Evolutionary conservation across 2,888 invertebrate species (phyloP).

Genomic region (Ophion ventricosus): DNA sequence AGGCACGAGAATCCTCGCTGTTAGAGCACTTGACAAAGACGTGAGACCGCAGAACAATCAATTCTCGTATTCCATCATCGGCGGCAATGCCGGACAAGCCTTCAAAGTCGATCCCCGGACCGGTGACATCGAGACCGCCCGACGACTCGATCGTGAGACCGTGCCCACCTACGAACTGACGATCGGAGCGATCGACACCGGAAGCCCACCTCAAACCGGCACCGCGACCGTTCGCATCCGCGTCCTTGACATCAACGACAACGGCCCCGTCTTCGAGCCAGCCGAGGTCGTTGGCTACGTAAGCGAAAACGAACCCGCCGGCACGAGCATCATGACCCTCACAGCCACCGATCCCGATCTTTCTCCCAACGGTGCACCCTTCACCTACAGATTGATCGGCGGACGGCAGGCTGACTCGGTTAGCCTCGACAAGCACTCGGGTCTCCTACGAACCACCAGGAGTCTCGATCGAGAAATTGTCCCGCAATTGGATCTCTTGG

Average conservation of each 20-base stretch:
- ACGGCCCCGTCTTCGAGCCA: constrained; percentile 93
- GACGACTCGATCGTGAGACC: constrained; percentile 92
- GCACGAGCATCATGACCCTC: constrained; percentile 93
- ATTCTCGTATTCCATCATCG: constrained; percentile 94
- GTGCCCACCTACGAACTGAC: constrained; percentile 90
- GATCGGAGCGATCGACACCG: constrained; percentile 95
- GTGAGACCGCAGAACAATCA: constrained; percentile 95
- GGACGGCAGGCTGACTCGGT: constrained; percentile 91
- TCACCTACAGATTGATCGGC: constrained; percentile 91
- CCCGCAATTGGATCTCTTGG: constrained; percentile 89
- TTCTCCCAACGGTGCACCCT: constrained; percentile 96
- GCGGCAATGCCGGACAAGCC: constrained; percentile 91
- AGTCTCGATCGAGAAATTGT: constrained; percentile 93
- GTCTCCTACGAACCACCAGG: constrained; percentile 90
- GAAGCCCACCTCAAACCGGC: constrained; percentile 95
- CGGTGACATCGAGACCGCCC: constrained; percentile 92
- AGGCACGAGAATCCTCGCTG: constrained; percentile 90
- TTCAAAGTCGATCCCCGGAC: constrained; percentile 95
- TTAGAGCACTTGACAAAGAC: constrained; percentile 96
- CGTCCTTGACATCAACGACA: constrained; percentile 95
- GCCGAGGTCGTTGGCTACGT: constrained; percentile 90
- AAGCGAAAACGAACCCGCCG: constrained; percentile 93
- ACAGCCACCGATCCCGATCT: constrained; percentile 94
- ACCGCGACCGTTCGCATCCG: constrained; percentile 92
- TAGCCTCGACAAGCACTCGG: constrained; percentile 91